These are phyloP conservation scores for Trypoxylon attenuatum DNA, from an alignment of 2,888 invertebrate species.

Conservation along the genomic window DNA sequence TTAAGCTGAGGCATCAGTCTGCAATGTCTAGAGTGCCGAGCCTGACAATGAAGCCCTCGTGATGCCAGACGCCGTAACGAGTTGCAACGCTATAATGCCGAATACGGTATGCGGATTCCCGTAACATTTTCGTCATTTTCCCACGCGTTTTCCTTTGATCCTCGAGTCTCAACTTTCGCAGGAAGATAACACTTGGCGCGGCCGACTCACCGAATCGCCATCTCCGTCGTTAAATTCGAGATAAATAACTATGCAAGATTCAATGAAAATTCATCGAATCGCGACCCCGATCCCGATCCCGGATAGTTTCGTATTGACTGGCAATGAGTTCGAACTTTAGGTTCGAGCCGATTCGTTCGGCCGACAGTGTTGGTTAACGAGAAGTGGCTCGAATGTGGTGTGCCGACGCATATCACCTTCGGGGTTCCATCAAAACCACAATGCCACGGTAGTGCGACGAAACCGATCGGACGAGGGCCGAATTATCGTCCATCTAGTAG, in stretches of 20 bases:
- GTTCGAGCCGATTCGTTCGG: no score
- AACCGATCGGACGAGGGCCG: neutral
- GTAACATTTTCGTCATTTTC: conserved; percentile 41
- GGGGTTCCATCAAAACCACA: neutral
- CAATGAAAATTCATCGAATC: no score
- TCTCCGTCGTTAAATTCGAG: no score
- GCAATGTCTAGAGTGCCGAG: conserved; percentile 54
- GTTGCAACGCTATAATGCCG: conserved; percentile 52
- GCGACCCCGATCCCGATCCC: no score
- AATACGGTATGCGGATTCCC: conserved; percentile 47
- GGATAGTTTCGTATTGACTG: no score
- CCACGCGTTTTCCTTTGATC: conserved; percentile 35
- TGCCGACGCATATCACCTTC: neutral
- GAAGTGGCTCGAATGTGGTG: no score
- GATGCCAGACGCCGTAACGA: conserved; percentile 52
- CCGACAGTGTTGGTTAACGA: no score
- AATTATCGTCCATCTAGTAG: conserved; percentile 8
- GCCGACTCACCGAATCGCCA: no score
- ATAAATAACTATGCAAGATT: no score
- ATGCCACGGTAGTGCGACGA: neutral
- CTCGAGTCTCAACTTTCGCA: no score
- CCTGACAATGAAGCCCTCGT: conserved; percentile 60
- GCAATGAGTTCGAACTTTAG: no score
- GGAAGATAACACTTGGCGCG: neutral
- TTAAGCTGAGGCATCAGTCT: conserved; percentile 67